Conservation (phyloP, 64 coral and sea anemone genomes). For the Dendronephthya gigantea region DNA sequence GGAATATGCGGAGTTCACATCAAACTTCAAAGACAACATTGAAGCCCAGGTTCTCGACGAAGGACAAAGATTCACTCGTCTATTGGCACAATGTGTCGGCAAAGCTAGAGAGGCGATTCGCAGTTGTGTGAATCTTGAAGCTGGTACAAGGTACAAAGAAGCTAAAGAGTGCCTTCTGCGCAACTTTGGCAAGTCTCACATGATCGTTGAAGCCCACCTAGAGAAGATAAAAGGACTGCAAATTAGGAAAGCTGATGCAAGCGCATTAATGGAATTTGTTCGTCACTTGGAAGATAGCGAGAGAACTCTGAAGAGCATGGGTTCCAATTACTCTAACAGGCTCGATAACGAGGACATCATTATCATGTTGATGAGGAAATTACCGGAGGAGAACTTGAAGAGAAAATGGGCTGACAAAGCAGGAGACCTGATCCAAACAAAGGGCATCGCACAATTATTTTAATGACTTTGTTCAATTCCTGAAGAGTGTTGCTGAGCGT, state of each 20-base stretch:
- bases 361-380: conserved; percentile 32
- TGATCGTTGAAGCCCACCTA: conserved; percentile 54
- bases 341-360: conserved; percentile 60
- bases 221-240: conserved; percentile 45
- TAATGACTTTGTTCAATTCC: conserved; percentile 27
- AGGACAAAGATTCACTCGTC: neutral
- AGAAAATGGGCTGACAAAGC: conserved; percentile 32
- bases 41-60: neutral
- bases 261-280: conserved; percentile 55
- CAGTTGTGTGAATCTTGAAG: conserved; percentile 35
- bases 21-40: neutral
- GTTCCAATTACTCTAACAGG: conserved; percentile 9
- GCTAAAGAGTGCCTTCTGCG: conserved; percentile 4
- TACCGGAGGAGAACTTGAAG: neutral
- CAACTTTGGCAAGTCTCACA: conserved; percentile 38
- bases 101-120: conserved; percentile 19
- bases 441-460: conserved; percentile 3
- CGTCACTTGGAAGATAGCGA: conserved; percentile 44
- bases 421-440: conserved; percentile 25
- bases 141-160: neutral
- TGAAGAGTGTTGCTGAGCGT: conserved; percentile 1
- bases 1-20: neutral
- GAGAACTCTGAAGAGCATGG: conserved; percentile 40
- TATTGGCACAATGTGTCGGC: neutral
- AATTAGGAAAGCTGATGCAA: conserved; percentile 20